phyloP scores from a whole-genome alignment of 2,797 vertebrate genomes.

The Microchirus variegatus region DNA sequence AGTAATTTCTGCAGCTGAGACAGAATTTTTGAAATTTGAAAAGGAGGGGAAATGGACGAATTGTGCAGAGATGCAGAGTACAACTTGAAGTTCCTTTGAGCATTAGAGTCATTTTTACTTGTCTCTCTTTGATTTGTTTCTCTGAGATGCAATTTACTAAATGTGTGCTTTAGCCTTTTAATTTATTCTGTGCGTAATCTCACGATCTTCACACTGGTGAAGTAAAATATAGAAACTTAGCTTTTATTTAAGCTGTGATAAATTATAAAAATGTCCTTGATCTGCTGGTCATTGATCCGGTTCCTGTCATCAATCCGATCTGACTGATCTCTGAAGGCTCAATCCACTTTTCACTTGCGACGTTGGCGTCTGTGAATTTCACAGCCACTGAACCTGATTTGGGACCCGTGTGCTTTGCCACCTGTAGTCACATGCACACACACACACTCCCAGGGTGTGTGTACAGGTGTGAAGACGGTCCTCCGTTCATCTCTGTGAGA shows the following conservation, averaged over 20 bases:
- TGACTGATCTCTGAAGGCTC: conserved; percentile 3
- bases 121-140: too few relatives aligned
- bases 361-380: too few relatives aligned
- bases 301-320: conserved; percentile 2
- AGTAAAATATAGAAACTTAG: background rate
- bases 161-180: background rate
- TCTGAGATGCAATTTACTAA: too few relatives aligned
- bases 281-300: background rate
- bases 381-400: too few relatives aligned
- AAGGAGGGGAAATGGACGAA: background rate
- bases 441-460: background rate
- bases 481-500: conserved; percentile 16
- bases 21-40: background rate
- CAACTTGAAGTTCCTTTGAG: background rate
- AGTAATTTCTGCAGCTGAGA: background rate
- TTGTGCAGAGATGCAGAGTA: background rate
- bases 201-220: background rate
- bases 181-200: background rate
- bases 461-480: background rate
- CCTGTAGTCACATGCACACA: background rate
- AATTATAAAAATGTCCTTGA: too few relatives aligned
- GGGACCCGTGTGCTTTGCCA: background rate
- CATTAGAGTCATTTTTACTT: too few relatives aligned
- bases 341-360: background rate
- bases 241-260: too few relatives aligned